Base-by-base conservation (phyloP, 2,113 vertebrate species). In the Sebastes schlegelii region DNA sequence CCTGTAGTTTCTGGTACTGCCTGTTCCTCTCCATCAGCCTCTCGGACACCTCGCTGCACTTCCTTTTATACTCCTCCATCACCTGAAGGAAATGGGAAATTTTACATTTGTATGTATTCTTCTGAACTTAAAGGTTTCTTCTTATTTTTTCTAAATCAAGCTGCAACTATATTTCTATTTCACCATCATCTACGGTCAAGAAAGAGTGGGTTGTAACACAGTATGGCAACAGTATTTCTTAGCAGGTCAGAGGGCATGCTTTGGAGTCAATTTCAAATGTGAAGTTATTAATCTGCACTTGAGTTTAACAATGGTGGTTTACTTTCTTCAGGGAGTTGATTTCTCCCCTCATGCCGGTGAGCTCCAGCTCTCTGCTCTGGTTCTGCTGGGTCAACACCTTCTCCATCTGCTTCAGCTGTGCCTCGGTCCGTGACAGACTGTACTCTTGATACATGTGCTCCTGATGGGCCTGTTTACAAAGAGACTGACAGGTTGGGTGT, bases 31-130 rank as follows among this genome's bases (percentile, higher is more conserved):
- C 97, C 95, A 97, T 96, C 83, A 98, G 95, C 83, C 96, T 95
- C 91, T 98, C 97, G 1, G 97, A 97, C 64, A 97, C 95, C 71
- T 97, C 97, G 40, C 94, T 97, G 93, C 97, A 97, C 91, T 97
- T 98, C 77, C 94, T 96, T 92, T 98, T 97, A 63, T 97, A 98
- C 80, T 98, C 97, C 57, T 98, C 97, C 90, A 97, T 93, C 86
- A 97, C 89, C 95, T 96, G 68, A 48, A 46, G 8, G 11, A 70
- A 48, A n/a, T 1, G 12, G 1, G 6, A 7, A 23, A 1, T 34
- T 7, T 10, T n/a, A 46, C 2, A 48, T 52, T 23, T 54, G 11
- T 26, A 19, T 10, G n/a, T 8, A 21, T 14, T 55, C 6, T 26
- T 14, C 17, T 12, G 45, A 42, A 9, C 6, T 34, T 4, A 5